phyloP scores from a whole-genome alignment of 2,888 invertebrate genomes.

The Tricholauxania praeusta region DNA sequence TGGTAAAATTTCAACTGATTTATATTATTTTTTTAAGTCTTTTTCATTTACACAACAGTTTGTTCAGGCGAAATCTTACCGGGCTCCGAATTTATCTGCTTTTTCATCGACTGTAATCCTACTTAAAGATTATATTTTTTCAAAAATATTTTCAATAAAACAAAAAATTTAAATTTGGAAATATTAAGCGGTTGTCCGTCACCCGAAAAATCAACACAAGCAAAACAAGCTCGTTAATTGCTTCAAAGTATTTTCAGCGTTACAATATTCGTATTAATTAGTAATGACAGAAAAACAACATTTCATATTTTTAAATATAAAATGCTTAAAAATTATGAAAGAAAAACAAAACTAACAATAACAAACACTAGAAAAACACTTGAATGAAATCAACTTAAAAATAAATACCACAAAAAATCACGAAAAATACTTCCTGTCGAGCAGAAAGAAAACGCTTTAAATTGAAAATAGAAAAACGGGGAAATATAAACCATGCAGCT shows the following conservation, averaged over 20 bases:
- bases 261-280: not conserved
- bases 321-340: not conserved
- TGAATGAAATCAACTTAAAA: not conserved
- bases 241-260: not conserved
- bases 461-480: not conserved
- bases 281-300: not conserved
- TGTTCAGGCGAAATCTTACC: no score
- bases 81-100: no score
- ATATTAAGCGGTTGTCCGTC: no score
- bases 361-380: not conserved
- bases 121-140: no score
- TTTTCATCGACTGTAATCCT: no score
- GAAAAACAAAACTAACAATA: not conserved
- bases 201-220: not conserved
- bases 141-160: no score
- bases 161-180: no score
- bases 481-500: no score
- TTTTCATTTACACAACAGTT: no score
- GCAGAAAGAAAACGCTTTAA: not conserved
- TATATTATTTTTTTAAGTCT: no score
- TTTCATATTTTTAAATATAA: not conserved
- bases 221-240: constrained; percentile 22
- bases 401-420: not conserved
- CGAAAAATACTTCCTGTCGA: constrained; percentile 20
- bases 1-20: no score